These are phyloP conservation scores for Lymantria monacha DNA, from an alignment of 2,888 invertebrate genomes.

Conservation along the genomic window DNA sequence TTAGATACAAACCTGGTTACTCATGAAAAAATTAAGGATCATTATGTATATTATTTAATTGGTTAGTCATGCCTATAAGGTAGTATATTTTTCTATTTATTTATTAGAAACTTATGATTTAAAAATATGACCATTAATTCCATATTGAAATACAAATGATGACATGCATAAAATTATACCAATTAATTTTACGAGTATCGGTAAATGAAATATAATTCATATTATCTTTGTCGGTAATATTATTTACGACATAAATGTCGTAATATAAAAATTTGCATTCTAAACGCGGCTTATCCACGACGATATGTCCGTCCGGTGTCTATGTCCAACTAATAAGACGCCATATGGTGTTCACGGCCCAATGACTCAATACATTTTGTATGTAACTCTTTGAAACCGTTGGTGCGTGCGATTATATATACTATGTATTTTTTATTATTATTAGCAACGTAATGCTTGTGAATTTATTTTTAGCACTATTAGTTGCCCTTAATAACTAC, in stretches of 20 bases:
- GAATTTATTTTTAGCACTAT: constrained; percentile 30
- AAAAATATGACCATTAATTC: too few relatives aligned
- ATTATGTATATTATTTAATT: too few relatives aligned
- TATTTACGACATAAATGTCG: constrained; percentile 20
- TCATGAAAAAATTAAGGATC: too few relatives aligned
- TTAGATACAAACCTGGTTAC: too few relatives aligned
- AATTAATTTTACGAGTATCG: neutral
- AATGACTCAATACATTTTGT: constrained; percentile 56
- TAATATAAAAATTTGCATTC: constrained; percentile 30
- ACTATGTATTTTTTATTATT: constrained; percentile 23
- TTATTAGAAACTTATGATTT: too few relatives aligned
- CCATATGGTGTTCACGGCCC: constrained; percentile 65
- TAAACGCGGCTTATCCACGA: constrained; percentile 38
- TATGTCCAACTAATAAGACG: constrained; percentile 54
- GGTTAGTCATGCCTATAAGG: too few relatives aligned
- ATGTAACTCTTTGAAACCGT: constrained; percentile 44
- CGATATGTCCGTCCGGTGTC: constrained; percentile 53
- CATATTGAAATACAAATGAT: too few relatives aligned
- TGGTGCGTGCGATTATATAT: constrained; percentile 42
- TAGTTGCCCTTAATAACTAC: constrained; percentile 23
- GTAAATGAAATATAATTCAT: neutral
- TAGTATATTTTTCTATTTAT: too few relatives aligned
- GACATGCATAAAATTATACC: too few relatives aligned
- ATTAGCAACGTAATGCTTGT: constrained; percentile 32
- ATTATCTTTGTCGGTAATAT: constrained; percentile 2